phyloP scores from a whole-genome alignment of 2,797 vertebrate genomes.

The Sebastes goodei region DNA sequence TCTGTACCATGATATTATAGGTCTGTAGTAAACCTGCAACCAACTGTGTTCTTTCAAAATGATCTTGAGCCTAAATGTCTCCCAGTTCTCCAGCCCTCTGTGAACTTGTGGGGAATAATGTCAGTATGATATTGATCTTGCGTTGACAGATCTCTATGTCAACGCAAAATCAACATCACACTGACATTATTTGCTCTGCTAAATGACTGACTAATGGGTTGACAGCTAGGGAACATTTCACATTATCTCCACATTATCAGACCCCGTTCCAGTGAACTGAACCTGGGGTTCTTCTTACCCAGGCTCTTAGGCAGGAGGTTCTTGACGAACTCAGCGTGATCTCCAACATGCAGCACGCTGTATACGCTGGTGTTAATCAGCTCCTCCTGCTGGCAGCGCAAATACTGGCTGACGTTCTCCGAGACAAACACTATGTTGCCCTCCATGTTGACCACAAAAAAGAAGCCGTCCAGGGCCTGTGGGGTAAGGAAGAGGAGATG shows the following conservation, averaged over 20 bases:
- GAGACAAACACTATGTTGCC: slow-evolving; percentile 78
- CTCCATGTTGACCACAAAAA: slow-evolving; percentile 78
- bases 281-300: slow-evolving; percentile 76
- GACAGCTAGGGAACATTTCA: not conserved
- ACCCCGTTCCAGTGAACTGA: not conserved
- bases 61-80: not conserved
- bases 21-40: not conserved
- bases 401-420: slow-evolving; percentile 86
- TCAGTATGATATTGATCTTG: rapidly evolving
- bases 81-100: not conserved
- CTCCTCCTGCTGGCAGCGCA: slow-evolving; percentile 93
- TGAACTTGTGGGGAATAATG: not conserved
- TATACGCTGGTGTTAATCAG: slow-evolving; percentile 94
- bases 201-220: not conserved
- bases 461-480: slow-evolving; percentile 78
- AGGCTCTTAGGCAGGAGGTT: slow-evolving; percentile 93
- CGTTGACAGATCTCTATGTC: too few relatives aligned
- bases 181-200: not conserved
- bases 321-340: slow-evolving; percentile 91
- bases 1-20: not conserved
- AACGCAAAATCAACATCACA: not conserved
- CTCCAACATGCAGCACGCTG: slow-evolving; percentile 90
- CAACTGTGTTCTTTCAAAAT: not conserved
- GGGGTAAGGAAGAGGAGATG: not conserved
- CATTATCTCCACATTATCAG: not conserved